Evolutionary conservation across 2,888 invertebrate species (phyloP), one percentile per base, ranked within the genome.

Genomic region (Listrodromus nycthemerus): DNA sequence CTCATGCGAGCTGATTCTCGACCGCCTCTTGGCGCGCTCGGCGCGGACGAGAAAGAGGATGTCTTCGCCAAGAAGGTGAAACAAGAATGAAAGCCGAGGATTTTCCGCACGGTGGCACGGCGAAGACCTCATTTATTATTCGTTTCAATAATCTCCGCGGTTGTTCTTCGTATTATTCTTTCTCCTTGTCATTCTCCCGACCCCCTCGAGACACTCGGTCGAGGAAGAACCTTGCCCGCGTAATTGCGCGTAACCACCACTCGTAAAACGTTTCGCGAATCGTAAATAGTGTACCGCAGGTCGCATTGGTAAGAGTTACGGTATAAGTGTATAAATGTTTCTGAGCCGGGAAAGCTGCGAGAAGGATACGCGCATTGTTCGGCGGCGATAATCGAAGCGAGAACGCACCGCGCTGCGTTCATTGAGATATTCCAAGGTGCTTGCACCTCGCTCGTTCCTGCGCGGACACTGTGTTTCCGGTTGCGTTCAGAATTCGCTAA

Each of bases 181-280:
- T 66, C 50, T 52, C 45, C 41, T 7, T 66, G 61, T 67, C 45
- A 55, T 21, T 73, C 71, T 48, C 13, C 69, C 21, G 67, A 30
- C 30, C 67, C 76, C 75, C 55, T 48, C 82, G 48, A 45, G 41
- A 45, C 13, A 80, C 27, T 19, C 71, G 13, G 45, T 83, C 77
- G 48, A 84, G 83, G 83, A 83, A 83, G 83, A 77, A 74, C 77
- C 83, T 81, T 81, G 80, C 63, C 69, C 67, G 73, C 69, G 63
- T 84, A 80, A 84, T 84, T 81, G 69, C 80, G 67, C 80, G 77
- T 80, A 84, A 84, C 52, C 63, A 61, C 52, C 33, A 48, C 50
- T 69, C 76, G 71, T 80, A 83, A 80, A 83, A 71, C 71, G 71
- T 80, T 73, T 73, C 63, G 24, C 63, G 80, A 80, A 83, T 79